Conservation (phyloP, 2,113 vertebrate species). For the Cyanoderma ruficeps region DNA sequence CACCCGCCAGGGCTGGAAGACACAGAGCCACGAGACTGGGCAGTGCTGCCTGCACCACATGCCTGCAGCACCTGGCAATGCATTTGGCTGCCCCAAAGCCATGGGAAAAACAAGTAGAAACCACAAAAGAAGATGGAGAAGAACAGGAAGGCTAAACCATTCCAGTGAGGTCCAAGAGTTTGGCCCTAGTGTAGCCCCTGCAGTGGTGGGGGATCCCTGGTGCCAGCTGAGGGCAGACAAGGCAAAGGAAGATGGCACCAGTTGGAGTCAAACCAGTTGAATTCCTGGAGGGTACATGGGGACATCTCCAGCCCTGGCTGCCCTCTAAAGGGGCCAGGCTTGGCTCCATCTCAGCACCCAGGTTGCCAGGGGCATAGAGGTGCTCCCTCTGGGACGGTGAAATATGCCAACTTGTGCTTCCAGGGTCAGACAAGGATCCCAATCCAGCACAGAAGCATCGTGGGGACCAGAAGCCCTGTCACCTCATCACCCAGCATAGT, state of each 20-base stretch:
- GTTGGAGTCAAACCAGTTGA: background rate
- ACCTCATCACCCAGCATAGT: background rate
- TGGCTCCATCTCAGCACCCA: background rate
- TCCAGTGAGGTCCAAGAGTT: background rate
- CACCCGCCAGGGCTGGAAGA: rapidly evolving
- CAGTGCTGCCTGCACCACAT: background rate
- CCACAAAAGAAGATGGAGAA: background rate
- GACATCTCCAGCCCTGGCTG: background rate
- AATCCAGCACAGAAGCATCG: background rate
- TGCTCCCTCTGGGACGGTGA: background rate
- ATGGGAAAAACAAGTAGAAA: background rate
- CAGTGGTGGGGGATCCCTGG: rapidly evolving
- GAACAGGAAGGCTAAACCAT: background rate
- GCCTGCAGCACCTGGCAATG: background rate
- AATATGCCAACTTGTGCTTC: background rate
- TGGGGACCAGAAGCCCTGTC: background rate
- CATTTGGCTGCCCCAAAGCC: background rate
- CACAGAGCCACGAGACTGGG: background rate
- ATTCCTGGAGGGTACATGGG: background rate
- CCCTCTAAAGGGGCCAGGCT: background rate
- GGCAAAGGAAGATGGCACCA: background rate
- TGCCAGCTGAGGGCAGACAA: rapidly evolving
- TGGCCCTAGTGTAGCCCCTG: background rate
- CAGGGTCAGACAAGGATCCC: background rate
- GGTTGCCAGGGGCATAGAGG: background rate